phyloP scores from a whole-genome alignment of 2,797 vertebrate genomes.

The Champsocephalus esox region DNA sequence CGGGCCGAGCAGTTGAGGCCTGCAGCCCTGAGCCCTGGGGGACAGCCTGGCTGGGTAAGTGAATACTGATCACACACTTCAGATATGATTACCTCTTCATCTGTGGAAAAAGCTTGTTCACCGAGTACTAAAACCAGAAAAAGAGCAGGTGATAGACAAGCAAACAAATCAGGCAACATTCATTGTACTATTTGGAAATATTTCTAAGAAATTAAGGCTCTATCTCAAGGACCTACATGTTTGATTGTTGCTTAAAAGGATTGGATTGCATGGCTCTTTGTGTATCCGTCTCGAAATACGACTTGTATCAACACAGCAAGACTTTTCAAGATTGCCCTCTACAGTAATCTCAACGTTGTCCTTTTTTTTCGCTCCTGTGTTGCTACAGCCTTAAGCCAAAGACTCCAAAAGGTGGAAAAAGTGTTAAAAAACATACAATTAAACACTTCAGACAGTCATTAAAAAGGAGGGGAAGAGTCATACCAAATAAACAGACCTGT shows the following conservation, averaged over 20 bases:
- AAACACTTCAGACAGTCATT: conserved; percentile 66
- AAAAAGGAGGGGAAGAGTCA: conserved; percentile 62
- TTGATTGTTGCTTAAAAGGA: conserved; percentile 20
- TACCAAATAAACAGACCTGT: conserved; percentile 77
- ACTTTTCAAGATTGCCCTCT: conserved; percentile 13
- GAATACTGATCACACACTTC: conserved; percentile 62
- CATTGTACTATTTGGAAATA: conserved; percentile 24
- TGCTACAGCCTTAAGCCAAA: conserved; percentile 15
- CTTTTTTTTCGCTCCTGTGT: conserved; percentile 6
- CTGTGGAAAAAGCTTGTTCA: conserved; percentile 48
- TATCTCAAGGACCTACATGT: not conserved
- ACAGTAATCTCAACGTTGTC: not conserved
- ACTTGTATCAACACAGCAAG: conserved; percentile 5
- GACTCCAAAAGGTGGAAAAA: conserved; percentile 40
- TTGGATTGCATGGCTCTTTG: conserved; percentile 12
- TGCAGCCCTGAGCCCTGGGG: conserved; percentile 55
- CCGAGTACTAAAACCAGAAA: conserved; percentile 43
- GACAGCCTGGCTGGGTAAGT: conserved; percentile 54
- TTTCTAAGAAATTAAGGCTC: conserved; percentile 1
- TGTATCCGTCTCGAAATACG: conserved; percentile 1
- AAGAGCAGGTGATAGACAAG: conserved; percentile 38
- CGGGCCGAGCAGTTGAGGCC: conserved; percentile 60
- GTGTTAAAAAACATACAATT: conserved; percentile 61
- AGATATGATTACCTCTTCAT: conserved; percentile 57
- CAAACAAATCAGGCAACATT: conserved; percentile 41